These are phyloP conservation scores for Nomada goodeniana DNA, from an alignment of 2,888 invertebrate species.

Conservation along the genomic window DNA sequence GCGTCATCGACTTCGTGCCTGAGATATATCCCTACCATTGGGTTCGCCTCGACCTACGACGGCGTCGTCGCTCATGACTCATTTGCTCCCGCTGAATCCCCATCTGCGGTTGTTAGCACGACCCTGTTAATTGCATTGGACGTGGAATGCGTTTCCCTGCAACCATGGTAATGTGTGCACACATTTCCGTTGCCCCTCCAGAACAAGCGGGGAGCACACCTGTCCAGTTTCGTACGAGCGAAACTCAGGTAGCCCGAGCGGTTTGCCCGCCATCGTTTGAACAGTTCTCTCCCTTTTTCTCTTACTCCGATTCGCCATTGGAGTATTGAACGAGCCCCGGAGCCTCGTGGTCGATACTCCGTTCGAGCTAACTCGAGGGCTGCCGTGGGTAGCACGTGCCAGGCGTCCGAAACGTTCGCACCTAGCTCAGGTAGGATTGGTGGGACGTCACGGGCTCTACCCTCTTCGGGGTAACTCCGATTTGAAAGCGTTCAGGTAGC, in stretches of 20 bases:
- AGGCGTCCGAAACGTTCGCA: conserved; percentile 36
- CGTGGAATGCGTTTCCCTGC: conserved; percentile 13
- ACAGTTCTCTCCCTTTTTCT: conserved; percentile 10
- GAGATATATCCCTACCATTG: conserved; percentile 62
- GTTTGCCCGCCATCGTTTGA: conserved; percentile 13
- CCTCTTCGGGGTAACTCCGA: conserved; percentile 49
- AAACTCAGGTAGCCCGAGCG: conserved; percentile 20
- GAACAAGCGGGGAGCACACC: neutral
- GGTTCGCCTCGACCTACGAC: conserved; percentile 59
- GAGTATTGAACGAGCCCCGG: conserved; percentile 67
- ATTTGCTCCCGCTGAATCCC: conserved; percentile 57
- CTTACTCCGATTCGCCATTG: conserved; percentile 16
- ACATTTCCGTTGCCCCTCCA: neutral
- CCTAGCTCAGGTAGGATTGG: conserved; percentile 24
- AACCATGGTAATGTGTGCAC: neutral
- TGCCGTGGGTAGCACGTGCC: conserved; percentile 53
- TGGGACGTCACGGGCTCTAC: neutral
- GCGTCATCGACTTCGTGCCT: conserved; percentile 37
- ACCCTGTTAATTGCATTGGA: conserved; percentile 48
- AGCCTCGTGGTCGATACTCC: conserved; percentile 55
- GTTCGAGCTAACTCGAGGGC: conserved; percentile 51
- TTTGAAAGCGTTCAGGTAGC: neutral
- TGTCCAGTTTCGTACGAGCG: neutral
- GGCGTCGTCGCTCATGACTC: conserved; percentile 65
- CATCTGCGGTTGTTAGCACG: conserved; percentile 28